phyloP scores from a whole-genome alignment of 2,888 invertebrate species.

The Drosophila paranaensis region DNA sequence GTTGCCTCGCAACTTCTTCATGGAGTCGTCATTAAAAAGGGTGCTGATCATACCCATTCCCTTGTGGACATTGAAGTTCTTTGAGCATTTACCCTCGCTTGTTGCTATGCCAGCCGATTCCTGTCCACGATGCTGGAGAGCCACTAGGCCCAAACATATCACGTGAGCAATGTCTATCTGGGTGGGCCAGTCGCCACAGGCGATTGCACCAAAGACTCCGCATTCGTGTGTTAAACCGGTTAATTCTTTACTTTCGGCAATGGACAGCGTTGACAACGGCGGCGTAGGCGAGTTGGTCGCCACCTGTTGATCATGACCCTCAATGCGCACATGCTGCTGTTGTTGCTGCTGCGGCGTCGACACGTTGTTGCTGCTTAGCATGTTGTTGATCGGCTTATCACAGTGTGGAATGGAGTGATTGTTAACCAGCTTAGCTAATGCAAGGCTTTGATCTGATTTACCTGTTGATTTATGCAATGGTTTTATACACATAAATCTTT shows the following conservation, averaged over 20 bases:
- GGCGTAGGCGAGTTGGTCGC: conserved; percentile 42
- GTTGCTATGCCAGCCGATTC: conserved; percentile 99
- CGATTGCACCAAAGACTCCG: conserved; percentile 97
- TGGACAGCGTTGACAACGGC: conserved; percentile 37
- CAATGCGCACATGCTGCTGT: conserved; percentile 59
- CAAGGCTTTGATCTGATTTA: conserved; percentile 51
- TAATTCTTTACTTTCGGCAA: conserved; percentile 71
- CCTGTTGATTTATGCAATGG: conserved; percentile 73
- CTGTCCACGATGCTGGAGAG: conserved; percentile 98
- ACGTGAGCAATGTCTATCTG: conserved; percentile 95
- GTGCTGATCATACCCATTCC: conserved; percentile 98
- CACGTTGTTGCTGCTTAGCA: conserved; percentile 57
- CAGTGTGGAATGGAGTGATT: conserved; percentile 11
- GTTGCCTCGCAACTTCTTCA: conserved; percentile 94
- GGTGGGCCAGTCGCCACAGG: conserved; percentile 95
- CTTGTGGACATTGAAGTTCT: conserved; percentile 93
- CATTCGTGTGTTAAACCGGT: conserved; percentile 94
- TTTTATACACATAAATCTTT: conserved; percentile 69
- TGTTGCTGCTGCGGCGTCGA: conserved; percentile 28
- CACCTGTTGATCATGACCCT: conserved; percentile 49
- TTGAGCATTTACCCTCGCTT: conserved; percentile 92
- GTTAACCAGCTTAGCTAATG: conserved; percentile 37
- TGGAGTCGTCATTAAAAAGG: conserved; percentile 95
- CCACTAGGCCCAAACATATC: conserved; percentile 95
- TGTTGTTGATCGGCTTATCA: conserved; percentile 31